phyloP scores from a whole-genome alignment of 2,888 invertebrate genomes.

The Agonopterix alstromeriana region DNA sequence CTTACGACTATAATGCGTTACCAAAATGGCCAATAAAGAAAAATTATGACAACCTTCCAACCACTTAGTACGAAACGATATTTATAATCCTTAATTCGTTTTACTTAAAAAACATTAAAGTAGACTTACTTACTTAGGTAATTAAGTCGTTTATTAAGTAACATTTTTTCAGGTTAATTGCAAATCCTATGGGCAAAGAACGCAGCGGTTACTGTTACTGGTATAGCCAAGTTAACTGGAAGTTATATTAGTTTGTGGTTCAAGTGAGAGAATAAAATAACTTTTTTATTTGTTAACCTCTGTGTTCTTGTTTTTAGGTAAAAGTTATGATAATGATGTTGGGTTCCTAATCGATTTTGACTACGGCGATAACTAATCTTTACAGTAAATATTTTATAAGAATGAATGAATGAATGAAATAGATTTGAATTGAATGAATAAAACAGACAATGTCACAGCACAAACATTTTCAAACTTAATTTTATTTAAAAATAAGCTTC shows the following conservation, averaged over 20 bases:
- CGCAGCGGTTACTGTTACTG: conserved; percentile 37
- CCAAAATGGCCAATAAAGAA: neutral
- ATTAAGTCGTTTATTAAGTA: conserved; percentile 8
- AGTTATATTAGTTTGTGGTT: conserved; percentile 29
- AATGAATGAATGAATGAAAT: too few relatives aligned
- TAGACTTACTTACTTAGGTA: neutral
- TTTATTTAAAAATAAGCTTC: too few relatives aligned
- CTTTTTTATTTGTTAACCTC: too few relatives aligned
- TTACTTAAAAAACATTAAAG: conserved; percentile 1
- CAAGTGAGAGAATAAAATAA: conserved; percentile 10
- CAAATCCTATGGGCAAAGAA: conserved; percentile 27
- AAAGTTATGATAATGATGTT: too few relatives aligned
- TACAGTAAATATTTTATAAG: too few relatives aligned
- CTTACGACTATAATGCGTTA: too few relatives aligned
- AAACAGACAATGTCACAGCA: too few relatives aligned
- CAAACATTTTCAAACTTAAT: too few relatives aligned
- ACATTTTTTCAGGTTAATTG: conserved; percentile 36
- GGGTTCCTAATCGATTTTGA: too few relatives aligned
- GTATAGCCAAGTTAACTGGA: conserved; percentile 45
- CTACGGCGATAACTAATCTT: too few relatives aligned
- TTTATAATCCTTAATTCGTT: conserved; percentile 1
- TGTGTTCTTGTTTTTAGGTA: too few relatives aligned
- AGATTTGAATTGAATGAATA: too few relatives aligned
- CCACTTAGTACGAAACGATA: neutral
- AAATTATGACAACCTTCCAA: conserved; percentile 1